Evolutionary conservation across 1,140 invertebrate species (phyloP).

Genomic region (Drosophila oshimai): DNA sequence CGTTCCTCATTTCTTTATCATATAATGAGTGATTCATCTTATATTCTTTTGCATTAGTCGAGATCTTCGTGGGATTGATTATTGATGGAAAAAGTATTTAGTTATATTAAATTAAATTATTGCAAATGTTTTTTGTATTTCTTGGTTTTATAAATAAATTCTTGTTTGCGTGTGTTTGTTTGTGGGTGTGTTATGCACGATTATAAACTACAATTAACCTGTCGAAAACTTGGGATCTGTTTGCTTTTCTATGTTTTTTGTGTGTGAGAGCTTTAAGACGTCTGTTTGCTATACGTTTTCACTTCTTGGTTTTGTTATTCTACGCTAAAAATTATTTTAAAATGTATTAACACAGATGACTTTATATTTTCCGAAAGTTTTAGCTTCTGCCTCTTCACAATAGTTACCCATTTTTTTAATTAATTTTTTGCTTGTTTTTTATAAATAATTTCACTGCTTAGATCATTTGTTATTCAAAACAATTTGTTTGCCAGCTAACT

Average conservation of each 20-base stretch:
- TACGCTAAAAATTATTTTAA: conserved; percentile 79
- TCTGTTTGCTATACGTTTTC: conserved; percentile 39
- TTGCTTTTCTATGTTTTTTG: conserved; percentile 12
- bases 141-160: conserved; percentile 54
- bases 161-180: conserved; percentile 32
- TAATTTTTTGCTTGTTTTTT: conserved; percentile 26
- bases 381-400: conserved; percentile 25
- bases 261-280: conserved; percentile 19
- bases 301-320: conserved; percentile 57
- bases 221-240: conserved; percentile 43
- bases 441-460: conserved; percentile 42
- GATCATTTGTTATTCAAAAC: conserved; percentile 41
- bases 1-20: conserved; percentile 8
- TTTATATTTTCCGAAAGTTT: conserved; percentile 78
- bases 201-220: conserved; percentile 48
- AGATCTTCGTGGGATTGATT: conserved; percentile 51
- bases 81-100: conserved; percentile 27
- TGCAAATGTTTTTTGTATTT: conserved; percentile 42
- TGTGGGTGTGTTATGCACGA: conserved; percentile 20
- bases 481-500: conserved; percentile 43
- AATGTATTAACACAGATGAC: conserved; percentile 83
- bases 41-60: conserved; percentile 33
- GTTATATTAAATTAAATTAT: conserved; percentile 21
- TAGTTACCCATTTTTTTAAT: conserved; percentile 47
- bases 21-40: conserved; percentile 17